Percentiles rank a stretch among this genome's conserved stretches.
Evolutionary conservation across 2,888 invertebrate species (phyloP).

Genomic region (Hypercompe scribonia): DNA sequence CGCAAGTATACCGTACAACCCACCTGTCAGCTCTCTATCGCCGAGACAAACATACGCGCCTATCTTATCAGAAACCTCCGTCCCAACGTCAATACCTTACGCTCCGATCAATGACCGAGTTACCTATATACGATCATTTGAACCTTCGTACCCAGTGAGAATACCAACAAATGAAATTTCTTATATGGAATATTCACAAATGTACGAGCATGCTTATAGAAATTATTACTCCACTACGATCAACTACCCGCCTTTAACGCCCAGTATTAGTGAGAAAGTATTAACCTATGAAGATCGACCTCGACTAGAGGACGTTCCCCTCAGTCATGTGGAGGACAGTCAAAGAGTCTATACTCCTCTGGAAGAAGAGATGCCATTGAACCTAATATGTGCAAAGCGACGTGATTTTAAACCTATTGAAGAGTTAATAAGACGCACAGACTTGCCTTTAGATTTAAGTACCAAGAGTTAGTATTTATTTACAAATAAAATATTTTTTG

Average conservation of each 20-base stretch:
- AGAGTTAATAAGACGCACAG: conserved; percentile 77
- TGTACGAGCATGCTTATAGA: conserved; percentile 80
- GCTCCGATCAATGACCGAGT: conserved; percentile 63
- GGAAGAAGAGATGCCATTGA: conserved; percentile 76
- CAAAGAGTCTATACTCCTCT: conserved; percentile 46
- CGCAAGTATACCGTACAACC: conserved; percentile 55
- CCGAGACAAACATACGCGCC: conserved; percentile 64
- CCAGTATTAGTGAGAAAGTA: conserved; percentile 69
- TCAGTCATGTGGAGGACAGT: conserved; percentile 48
- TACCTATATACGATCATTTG: conserved; percentile 67
- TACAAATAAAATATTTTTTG: conserved; percentile 42
- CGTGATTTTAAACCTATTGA: conserved; percentile 73
- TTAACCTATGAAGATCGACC: conserved; percentile 66
- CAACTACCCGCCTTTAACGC: conserved; percentile 67
- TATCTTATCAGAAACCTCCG: conserved; percentile 55
- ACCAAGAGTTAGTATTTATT: conserved; percentile 78
- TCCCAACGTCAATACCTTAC: conserved; percentile 57
- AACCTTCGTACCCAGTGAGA: conserved; percentile 71
- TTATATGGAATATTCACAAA: conserved; percentile 77
- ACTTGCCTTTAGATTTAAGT: conserved; percentile 88
- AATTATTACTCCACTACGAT: conserved; percentile 70
- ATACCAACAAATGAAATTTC: conserved; percentile 78
- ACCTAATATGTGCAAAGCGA: conserved; percentile 76
- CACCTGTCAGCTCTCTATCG: conserved; percentile 59
- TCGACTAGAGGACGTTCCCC: conserved; percentile 56